These are phyloP conservation scores for Leuctra nigra DNA, from an alignment of 2,888 invertebrate genomes.

Conservation along the genomic window DNA sequence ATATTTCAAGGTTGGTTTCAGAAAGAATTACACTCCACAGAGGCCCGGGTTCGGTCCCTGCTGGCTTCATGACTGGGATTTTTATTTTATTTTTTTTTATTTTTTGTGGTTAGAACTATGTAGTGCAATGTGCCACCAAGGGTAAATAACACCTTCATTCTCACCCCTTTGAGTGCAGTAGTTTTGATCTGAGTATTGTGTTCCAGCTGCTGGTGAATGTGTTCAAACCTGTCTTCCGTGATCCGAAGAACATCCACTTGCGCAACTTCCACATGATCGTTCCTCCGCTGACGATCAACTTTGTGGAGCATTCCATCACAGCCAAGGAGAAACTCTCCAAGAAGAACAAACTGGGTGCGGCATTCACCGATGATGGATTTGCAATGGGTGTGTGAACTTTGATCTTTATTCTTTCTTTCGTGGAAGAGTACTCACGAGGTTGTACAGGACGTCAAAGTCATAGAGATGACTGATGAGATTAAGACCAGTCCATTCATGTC, in stretches of 20 bases:
- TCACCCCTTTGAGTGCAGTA: background rate
- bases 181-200: conserved; percentile 5
- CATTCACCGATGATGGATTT: conserved; percentile 98
- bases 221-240: conserved; percentile 82
- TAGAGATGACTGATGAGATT: background rate
- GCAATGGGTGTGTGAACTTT: conserved; percentile 69
- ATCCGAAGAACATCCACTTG: conserved; percentile 80
- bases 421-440: no score
- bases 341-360: conserved; percentile 77
- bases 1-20: conserved; percentile 60
- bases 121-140: no score
- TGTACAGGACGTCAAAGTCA: background rate
- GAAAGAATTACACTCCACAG: no score
- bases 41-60: no score
- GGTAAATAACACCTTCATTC: no score
- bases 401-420: background rate
- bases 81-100: no score
- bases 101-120: no score
- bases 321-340: conserved; percentile 91
- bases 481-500: no score
- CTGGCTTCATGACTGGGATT: no score
- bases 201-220: conserved; percentile 79
- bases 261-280: conserved; percentile 89
- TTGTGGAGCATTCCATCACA: conserved; percentile 85
- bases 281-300: conserved; percentile 90